Conservation (phyloP, 2,113 vertebrate genomes). For the Bettongia penicillata region DNA sequence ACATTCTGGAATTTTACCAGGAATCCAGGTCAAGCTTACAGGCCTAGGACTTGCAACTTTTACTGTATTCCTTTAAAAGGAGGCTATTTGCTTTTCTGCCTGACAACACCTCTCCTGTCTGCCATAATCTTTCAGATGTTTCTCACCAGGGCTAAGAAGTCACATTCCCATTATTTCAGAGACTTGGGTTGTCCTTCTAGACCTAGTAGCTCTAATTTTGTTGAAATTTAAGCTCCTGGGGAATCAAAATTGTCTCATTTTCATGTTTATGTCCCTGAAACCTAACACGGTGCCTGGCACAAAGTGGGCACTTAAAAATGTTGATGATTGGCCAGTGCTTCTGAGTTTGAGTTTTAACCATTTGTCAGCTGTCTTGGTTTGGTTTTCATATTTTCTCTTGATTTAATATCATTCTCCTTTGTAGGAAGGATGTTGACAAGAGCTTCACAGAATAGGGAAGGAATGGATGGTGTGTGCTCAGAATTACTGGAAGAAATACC, state of each 20-base stretch:
- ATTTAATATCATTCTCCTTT: neutral
- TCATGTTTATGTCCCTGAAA: neutral
- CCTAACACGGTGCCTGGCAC: neutral
- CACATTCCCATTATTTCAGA: neutral
- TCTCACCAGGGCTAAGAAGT: neutral
- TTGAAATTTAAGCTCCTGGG: neutral
- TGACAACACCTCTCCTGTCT: neutral
- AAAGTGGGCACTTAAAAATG: slow-evolving; percentile 13
- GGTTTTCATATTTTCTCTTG: neutral
- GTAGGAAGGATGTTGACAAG: neutral
- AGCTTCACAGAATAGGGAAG: neutral
- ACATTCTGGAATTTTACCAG: neutral
- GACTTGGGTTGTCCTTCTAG: neutral
- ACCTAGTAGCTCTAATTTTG: neutral
- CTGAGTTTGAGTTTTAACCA: slow-evolving; percentile 33
- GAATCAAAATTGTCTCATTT: neutral
- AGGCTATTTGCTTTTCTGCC: neutral
- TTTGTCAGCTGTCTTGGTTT: slow-evolving; percentile 1
- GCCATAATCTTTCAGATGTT: neutral
- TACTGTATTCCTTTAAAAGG: neutral
- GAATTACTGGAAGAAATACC: neutral
- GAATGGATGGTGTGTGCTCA: neutral
- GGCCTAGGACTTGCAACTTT: neutral
- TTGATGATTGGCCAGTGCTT: neutral
- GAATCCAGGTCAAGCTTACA: neutral